These are phyloP conservation scores for Calameuta filiformis DNA, from an alignment of 2,888 invertebrate species.

Conservation along the genomic window DNA sequence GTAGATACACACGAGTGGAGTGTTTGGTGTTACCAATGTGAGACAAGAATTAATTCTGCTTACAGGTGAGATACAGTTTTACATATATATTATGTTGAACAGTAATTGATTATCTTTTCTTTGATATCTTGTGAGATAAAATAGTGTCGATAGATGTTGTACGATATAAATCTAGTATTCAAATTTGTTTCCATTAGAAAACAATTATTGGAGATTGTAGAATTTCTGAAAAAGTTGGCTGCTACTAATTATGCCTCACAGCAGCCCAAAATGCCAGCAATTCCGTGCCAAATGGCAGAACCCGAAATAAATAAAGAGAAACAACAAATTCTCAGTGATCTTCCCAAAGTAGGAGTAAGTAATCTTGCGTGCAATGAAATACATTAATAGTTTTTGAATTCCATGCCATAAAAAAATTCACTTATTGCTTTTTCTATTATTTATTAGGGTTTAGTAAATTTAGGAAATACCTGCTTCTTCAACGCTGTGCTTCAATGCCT, in stretches of 20 bases:
- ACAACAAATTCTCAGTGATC: conserved; percentile 30
- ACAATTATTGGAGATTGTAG: conserved; percentile 80
- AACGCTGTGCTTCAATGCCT: conserved; percentile 96
- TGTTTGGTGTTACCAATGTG: conserved; percentile 85
- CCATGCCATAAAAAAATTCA: background rate
- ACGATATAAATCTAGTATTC: background rate
- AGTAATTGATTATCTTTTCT: background rate
- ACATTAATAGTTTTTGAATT: conserved; percentile 8
- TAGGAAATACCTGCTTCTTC: conserved; percentile 98
- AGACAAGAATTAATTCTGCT: conserved; percentile 74
- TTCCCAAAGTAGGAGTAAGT: conserved; percentile 50
- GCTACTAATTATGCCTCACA: conserved; percentile 45
- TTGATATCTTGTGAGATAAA: background rate
- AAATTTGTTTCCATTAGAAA: conserved; percentile 61
- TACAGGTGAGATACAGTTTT: conserved; percentile 46
- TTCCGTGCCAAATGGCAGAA: conserved; percentile 17
- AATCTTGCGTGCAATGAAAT: background rate
- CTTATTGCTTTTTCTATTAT: background rate
- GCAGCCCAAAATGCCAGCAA: conserved; percentile 24
- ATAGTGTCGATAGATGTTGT: too few relatives aligned
- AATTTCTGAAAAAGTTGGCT: conserved; percentile 75
- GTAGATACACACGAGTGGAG: conserved; percentile 79
- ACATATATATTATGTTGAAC: background rate
- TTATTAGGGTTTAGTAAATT: conserved; percentile 84
- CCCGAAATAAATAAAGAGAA: conserved; percentile 28